Percentiles rank a stretch among this genome's conserved stretches.
These are phyloP conservation scores for Stenoptilia bipunctidactyla DNA, from an alignment of 2,888 invertebrate genomes.

Conservation along the genomic window DNA sequence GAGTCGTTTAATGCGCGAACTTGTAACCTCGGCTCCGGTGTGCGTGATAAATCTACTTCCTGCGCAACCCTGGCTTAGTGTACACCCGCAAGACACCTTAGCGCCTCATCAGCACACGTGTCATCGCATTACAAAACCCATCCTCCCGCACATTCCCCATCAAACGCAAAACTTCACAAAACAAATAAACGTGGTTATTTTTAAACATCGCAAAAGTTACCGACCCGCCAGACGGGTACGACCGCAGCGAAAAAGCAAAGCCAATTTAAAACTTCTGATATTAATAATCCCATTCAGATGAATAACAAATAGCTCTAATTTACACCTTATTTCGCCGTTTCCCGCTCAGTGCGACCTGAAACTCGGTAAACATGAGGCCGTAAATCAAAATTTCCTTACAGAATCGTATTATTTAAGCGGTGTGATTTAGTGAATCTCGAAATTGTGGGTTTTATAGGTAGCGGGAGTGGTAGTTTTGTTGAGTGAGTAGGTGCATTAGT, in stretches of 20 bases:
- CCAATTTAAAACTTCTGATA: constrained; percentile 6
- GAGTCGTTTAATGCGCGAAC: constrained; percentile 70
- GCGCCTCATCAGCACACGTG: too few species aligned
- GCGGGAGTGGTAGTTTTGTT: constrained; percentile 29
- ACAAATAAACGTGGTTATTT: background rate
- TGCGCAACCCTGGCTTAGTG: constrained; percentile 13
- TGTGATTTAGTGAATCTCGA: constrained; percentile 40
- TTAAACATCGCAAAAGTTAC: background rate
- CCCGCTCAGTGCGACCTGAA: constrained; percentile 39
- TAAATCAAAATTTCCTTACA: constrained; percentile 55
- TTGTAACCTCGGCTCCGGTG: constrained; percentile 63
- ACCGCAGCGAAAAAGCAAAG: constrained; percentile 3
- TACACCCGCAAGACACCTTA: too few species aligned
- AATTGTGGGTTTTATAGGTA: constrained; percentile 29
- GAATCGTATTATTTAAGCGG: constrained; percentile 40
- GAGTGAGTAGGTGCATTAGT: constrained; percentile 28
- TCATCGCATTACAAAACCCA: too few species aligned
- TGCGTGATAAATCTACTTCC: constrained; percentile 68
- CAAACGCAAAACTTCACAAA: too few species aligned
- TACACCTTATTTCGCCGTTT: constrained; percentile 25
- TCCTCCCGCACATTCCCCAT: too few species aligned
- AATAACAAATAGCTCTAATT: constrained; percentile 1
- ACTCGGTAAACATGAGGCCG: constrained; percentile 45
- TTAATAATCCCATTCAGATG: constrained; percentile 1
- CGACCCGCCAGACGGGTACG: background rate